A percentile compares a stretch with the other conserved stretches of the same genome.
Evolutionary conservation across 2,797 vertebrate species (phyloP).

Genomic region (Argya squamiceps): DNA sequence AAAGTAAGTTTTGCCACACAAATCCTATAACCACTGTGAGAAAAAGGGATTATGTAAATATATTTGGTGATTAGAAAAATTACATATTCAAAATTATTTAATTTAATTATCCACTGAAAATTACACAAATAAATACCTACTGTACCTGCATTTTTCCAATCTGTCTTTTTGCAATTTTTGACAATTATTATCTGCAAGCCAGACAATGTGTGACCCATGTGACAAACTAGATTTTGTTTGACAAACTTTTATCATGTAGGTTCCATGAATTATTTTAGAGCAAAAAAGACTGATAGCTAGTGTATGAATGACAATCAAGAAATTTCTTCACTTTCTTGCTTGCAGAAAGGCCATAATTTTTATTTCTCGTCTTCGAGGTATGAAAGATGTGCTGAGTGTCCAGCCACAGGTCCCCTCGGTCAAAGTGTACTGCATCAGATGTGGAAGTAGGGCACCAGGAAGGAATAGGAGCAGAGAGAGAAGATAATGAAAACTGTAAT

Average conservation of each 20-base stretch:
- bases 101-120: conserved; percentile 40
- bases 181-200: not conserved
- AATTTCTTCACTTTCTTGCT: not conserved
- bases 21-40: conserved; percentile 45
- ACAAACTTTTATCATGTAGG: not conserved
- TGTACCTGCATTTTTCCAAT: not conserved
- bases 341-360: not conserved
- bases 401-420: not conserved
- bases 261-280: not conserved
- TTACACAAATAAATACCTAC: conserved; percentile 23
- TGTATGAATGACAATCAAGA: not conserved
- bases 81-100: conserved; percentile 56
- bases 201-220: not conserved
- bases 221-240: not conserved
- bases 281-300: not conserved
- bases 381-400: not conserved
- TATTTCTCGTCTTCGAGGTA: not conserved
- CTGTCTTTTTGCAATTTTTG: not conserved
- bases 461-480: not conserved
- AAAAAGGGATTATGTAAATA: conserved; percentile 61
- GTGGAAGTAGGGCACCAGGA: not conserved
- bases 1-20: conserved; percentile 59
- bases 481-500: not conserved
- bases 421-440: not conserved
- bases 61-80: conserved; percentile 47